Percentiles rank a stretch among this genome's conserved stretches.
Conservation (phyloP, 2,113 vertebrate genomes). For the Megatriorchis doriae region DNA sequence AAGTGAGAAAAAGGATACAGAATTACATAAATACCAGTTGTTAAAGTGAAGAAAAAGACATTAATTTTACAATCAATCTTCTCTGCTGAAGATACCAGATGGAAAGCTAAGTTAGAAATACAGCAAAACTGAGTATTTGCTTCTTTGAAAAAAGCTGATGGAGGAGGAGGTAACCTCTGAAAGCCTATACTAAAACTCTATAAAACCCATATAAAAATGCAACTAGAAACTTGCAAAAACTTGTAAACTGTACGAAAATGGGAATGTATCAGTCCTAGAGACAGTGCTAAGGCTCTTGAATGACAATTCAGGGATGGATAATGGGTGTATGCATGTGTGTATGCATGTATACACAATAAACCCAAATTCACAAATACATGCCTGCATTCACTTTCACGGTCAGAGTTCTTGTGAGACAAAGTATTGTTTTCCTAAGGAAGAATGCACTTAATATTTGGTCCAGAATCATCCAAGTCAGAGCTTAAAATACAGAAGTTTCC, state of each 20-base stretch:
- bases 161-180: not conserved
- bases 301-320: not conserved
- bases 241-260: accelerated
- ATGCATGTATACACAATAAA: accelerated
- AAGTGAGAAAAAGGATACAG: not conserved
- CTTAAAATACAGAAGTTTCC: not conserved
- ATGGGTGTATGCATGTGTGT: not conserved
- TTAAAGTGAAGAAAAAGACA: not conserved
- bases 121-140: not conserved
- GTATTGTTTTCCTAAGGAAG: not conserved
- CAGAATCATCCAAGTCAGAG: not conserved
- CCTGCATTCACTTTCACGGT: accelerated
- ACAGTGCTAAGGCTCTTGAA: not conserved
- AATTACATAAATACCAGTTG: not conserved
- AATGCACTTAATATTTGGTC: not conserved
- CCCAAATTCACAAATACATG: not conserved
- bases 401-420: not conserved
- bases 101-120: not conserved
- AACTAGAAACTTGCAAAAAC: not conserved
- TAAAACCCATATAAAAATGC: not conserved
- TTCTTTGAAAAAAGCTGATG: not conserved
- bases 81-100: not conserved
- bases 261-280: not conserved
- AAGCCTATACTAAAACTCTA: not conserved
- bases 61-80: not conserved